Base-by-base conservation (phyloP, 2,888 invertebrate species). In the Aricia artaxerxes region DNA sequence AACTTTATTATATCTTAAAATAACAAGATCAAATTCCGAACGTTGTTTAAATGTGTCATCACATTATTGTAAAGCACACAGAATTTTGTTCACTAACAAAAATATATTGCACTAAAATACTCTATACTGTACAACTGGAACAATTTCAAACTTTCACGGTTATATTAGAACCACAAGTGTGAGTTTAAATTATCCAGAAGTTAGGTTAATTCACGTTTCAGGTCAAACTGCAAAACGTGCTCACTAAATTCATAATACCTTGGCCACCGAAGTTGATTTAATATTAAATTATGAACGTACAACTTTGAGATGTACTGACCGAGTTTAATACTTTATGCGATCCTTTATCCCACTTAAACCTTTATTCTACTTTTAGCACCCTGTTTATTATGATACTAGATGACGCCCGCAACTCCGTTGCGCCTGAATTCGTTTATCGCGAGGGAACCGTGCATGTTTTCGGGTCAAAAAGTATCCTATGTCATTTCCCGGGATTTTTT, bases 111-210 rank as follows among this genome's bases (percentile, higher is more conserved):
- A 61, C 2, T 9, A n/a, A 61, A 61, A n/a, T 61, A 61, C 24
- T 61, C 7, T n/a, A 61, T 61, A 61, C 60, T n/a, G 60, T n/a
- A 61, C 9, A 24, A 57, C 13, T 4, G 60, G 16, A 16, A 64
- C 64, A 64, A 64, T 64, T 64, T 31, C 31, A 64, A 64, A 64
- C 64, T 64, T 64, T 40, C 40, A 64, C 13, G 4, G 16, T 78
- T 61, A 44, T 9, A 40, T 35, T 44, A 49, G 31, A 75, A 75
- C 49, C 11, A 49, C 44, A 24, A 75, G 44, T 75, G 38, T 16
- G 75, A 75, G 75, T 75, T 38, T n/a, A 77, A 77, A 77, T 77
- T 24, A 61, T 77, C 44, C 76, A 77, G 76, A 53, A 77, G 77
- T 75, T 75, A 75, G 24, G 49, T 64, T 61, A 64, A 78, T 64